phyloP scores from a whole-genome alignment of 1,140 invertebrate species.

The Metaphire vulgaris region DNA sequence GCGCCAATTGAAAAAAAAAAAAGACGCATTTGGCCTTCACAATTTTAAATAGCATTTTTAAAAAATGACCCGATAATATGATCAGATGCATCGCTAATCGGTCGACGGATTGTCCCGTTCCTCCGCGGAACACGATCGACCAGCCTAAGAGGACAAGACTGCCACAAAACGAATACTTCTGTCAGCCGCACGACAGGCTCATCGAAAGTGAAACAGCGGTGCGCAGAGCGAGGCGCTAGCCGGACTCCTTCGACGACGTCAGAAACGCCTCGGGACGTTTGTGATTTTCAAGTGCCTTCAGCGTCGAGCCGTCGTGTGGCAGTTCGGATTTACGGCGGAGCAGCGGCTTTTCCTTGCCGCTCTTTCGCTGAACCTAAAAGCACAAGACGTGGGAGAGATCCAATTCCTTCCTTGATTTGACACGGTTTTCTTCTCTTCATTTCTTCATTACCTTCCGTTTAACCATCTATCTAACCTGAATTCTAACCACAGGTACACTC shows the following conservation, averaged over 20 bases:
- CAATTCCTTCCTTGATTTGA: not conserved
- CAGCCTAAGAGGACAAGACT: too few species aligned
- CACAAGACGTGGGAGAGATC: too few species aligned
- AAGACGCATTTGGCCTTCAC: too few species aligned
- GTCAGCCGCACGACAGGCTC: too few species aligned
- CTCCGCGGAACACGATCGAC: too few species aligned
- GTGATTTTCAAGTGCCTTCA: conserved; percentile 81
- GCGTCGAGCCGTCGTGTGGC: conserved; percentile 80
- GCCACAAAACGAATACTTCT: too few species aligned
- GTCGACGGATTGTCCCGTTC: too few species aligned
- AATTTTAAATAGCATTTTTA: too few species aligned
- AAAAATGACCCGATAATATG: too few species aligned
- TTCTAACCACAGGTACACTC: not conserved
- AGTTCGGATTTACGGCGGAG: conserved; percentile 88
- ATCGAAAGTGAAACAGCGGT: too few species aligned
- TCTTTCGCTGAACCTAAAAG: conserved; percentile 51
- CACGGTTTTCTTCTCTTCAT: not conserved
- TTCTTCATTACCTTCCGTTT: not conserved
- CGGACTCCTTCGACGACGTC: conserved; percentile 29
- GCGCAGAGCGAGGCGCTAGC: conserved; percentile 13
- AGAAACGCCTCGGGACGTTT: conserved; percentile 68
- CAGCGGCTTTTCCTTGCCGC: conserved; percentile 71
- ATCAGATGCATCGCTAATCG: too few species aligned
- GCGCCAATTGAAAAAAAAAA: too few species aligned
- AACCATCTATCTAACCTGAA: not conserved